Conservation (phyloP, 2,113 vertebrate genomes). For the Coracopsis vasa region DNA sequence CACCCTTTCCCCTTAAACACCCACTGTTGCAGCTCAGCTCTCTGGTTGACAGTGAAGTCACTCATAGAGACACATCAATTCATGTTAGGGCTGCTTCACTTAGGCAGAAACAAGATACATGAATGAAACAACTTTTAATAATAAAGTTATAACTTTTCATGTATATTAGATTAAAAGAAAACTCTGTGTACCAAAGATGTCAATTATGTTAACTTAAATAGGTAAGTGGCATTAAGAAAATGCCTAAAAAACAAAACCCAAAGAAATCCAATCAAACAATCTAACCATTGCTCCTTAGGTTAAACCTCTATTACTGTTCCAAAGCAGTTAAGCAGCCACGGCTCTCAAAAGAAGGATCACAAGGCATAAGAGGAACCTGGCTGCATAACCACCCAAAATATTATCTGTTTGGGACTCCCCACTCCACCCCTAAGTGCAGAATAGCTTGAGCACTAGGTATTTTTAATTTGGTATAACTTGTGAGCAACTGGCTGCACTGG, state of each 20-base stretch:
- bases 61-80: background rate
- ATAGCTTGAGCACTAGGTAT: constrained; percentile 77
- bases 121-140: background rate
- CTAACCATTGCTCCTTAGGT: background rate
- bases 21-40: background rate
- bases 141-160: background rate
- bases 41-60: background rate
- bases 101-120: background rate
- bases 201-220: background rate
- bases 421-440: constrained; percentile 39
- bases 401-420: constrained; percentile 59
- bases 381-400: constrained; percentile 25
- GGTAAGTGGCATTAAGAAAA: background rate
- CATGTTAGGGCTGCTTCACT: background rate
- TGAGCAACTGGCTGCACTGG: constrained; percentile 61
- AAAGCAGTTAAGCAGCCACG: background rate
- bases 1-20: background rate
- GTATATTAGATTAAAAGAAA: background rate
- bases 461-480: constrained; percentile 73
- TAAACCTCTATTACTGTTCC: background rate
- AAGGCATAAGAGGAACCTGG: background rate
- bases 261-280: background rate
- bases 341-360: background rate
- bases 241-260: no score
- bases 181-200: background rate